Evolutionary conservation across 2,113 vertebrate species (phyloP).

Genomic region (Hoplias malabaricus): DNA sequence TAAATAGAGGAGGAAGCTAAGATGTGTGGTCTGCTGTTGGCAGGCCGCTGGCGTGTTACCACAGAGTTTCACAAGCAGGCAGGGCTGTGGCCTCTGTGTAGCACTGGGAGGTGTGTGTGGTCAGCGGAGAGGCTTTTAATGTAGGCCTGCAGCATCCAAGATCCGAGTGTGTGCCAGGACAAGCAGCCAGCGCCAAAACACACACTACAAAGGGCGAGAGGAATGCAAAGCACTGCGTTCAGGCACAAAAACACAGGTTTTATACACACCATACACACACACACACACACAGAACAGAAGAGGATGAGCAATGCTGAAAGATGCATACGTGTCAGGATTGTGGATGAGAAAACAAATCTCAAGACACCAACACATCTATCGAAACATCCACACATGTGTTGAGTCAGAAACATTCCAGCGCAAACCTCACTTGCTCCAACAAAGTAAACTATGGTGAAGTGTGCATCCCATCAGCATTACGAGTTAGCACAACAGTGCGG

Average conservation of each 20-base stretch:
- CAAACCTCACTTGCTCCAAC: neutral
- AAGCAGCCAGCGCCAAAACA: conserved; percentile 30
- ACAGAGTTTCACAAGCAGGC: conserved; percentile 40
- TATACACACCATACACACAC: neutral
- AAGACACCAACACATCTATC: neutral
- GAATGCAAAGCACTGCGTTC: conserved; percentile 36
- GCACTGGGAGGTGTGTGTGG: conserved; percentile 48
- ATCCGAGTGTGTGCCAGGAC: conserved; percentile 34
- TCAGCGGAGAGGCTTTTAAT: conserved; percentile 50
- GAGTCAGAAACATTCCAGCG: neutral
- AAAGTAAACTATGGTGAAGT: neutral
- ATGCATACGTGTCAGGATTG: neutral
- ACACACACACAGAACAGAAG: conserved; percentile 4
- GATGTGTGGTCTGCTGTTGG: conserved; percentile 16
- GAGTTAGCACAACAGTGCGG: conserved; percentile 19
- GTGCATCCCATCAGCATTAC: neutral
- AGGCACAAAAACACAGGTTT: conserved; percentile 36
- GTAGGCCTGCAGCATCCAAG: conserved; percentile 40
- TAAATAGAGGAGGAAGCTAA: conserved; percentile 1
- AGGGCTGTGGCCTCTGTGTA: conserved; percentile 32
- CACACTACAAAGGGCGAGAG: conserved; percentile 31
- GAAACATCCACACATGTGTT: neutral
- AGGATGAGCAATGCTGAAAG: conserved; percentile 9
- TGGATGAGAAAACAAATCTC: neutral
- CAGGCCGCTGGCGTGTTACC: conserved; percentile 24